Base-by-base conservation (phyloP, 2,113 vertebrate genomes). In the Perca flavescens region DNA sequence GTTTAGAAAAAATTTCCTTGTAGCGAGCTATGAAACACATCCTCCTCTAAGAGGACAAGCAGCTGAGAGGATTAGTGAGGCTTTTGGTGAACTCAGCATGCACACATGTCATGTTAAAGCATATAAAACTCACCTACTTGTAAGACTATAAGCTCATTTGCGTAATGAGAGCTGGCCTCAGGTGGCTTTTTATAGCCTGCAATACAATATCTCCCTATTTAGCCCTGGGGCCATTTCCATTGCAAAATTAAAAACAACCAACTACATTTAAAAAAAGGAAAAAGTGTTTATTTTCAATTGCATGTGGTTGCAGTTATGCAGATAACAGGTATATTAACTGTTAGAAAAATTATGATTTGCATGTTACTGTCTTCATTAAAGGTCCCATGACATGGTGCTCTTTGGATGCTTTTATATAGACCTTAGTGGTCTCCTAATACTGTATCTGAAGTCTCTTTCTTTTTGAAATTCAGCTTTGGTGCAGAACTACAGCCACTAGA, bases 111-210 rank as follows among this genome's bases (percentile, higher is more conserved):
- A 93, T 73, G 79, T 84, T 91, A 92, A 84, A 86, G 86, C 91
- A 91, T 92, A 91, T 87, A 93, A 91, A 93, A 95, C 94, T 92
- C 89, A 90, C 93, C 91, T 89, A 87, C 84, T 83, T 88, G 80
- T 91, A 95, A 96, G 94, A 94, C 92, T 90, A 94, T 98, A 97
- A 99, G 96, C 97, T 96, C 94, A 96, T 98, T 97, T 97, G 92
- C 92, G 89, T 97, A 98, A 97, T 96, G 94, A 92, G 65, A 85
- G 76, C 93, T 90, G 80, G 91, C 86, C 72, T 87, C 80, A 88
- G 82, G 84, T 89, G 70, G 72, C 84, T 94, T 93, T 95, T 94
- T 91, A 94, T 94, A 95, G 91, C 53, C 66, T 28, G 67, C 74
- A 84, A 84, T 80, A 90, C 77, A 90, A 85, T 81, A 82, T 74